phyloP scores from a whole-genome alignment of 2,888 invertebrate genomes.

The Toxonevra muliebris region DNA sequence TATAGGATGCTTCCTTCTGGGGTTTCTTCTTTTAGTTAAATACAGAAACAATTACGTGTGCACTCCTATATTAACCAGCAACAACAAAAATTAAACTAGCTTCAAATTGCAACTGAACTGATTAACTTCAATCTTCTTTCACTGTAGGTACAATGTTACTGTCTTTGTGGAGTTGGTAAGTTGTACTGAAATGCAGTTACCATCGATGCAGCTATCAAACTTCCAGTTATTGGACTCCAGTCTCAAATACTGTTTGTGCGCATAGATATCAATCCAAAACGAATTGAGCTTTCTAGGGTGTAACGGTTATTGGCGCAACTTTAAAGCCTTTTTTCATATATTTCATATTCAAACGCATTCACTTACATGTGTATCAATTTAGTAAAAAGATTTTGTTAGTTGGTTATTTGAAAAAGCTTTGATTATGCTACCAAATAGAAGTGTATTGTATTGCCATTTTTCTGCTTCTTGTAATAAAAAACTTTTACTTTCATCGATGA shows the following conservation, averaged over 20 bases:
- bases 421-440: no score
- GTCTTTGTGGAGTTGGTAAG: slow-evolving; percentile 48
- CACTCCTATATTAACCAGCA: not conserved
- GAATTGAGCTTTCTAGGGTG: slow-evolving; percentile 52
- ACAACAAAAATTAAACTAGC: slow-evolving; percentile 3
- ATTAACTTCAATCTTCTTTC: not conserved
- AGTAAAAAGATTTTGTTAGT: no score
- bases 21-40: no score
- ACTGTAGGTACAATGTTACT: slow-evolving; percentile 13
- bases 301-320: slow-evolving; percentile 1
- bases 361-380: no score
- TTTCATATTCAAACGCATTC: no score
- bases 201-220: slow-evolving; percentile 1
- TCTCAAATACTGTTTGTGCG: not conserved
- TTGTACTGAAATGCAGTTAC: slow-evolving; percentile 44
- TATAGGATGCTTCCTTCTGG: no score
- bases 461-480: no score
- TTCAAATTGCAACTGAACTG: slow-evolving; percentile 17
- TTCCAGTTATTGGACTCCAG: not conserved
- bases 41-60: no score
- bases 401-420: no score
- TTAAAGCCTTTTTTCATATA: no score
- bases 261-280: not conserved
- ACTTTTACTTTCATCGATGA: no score
- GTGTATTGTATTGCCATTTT: no score